These are phyloP conservation scores for Dendropsophus ebraccatus DNA, from an alignment of 2,113 vertebrate genomes.

Conservation along the genomic window DNA sequence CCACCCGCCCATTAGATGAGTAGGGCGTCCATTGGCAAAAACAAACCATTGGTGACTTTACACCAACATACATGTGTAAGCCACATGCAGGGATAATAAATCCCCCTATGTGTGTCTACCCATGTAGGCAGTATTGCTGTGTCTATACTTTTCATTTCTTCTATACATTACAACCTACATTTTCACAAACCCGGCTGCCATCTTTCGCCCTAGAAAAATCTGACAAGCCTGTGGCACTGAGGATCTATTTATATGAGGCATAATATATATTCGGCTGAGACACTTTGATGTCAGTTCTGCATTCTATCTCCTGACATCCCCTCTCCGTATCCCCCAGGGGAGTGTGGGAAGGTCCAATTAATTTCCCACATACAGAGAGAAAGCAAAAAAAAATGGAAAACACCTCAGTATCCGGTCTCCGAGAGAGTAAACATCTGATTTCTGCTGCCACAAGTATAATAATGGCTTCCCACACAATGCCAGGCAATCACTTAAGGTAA, in stretches of 20 bases:
- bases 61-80: too few species aligned
- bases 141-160: neutral
- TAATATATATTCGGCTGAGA: constrained; percentile 25
- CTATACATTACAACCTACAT: neutral
- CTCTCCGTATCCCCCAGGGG: constrained; percentile 30
- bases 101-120: too few species aligned
- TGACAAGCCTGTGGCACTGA: constrained; percentile 4
- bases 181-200: constrained; percentile 6
- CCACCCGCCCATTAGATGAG: too few species aligned
- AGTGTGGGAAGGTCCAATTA: constrained; percentile 39
- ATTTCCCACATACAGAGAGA: constrained; percentile 37
- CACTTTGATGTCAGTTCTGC: constrained; percentile 8
- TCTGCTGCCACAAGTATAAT: neutral
- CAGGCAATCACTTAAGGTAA: constrained; percentile 9
- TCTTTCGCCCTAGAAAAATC: constrained; percentile 11
- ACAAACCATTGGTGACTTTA: too few species aligned
- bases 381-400: neutral
- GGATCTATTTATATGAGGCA: constrained; percentile 31
- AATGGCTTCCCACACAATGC: neutral
- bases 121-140: too few species aligned
- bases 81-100: too few species aligned
- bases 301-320: constrained; percentile 29
- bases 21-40: too few species aligned
- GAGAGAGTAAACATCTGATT: constrained; percentile 26
- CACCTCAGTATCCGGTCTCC: neutral